Conservation (phyloP, 2,797 vertebrate genomes). For the Choloepus didactylus region DNA sequence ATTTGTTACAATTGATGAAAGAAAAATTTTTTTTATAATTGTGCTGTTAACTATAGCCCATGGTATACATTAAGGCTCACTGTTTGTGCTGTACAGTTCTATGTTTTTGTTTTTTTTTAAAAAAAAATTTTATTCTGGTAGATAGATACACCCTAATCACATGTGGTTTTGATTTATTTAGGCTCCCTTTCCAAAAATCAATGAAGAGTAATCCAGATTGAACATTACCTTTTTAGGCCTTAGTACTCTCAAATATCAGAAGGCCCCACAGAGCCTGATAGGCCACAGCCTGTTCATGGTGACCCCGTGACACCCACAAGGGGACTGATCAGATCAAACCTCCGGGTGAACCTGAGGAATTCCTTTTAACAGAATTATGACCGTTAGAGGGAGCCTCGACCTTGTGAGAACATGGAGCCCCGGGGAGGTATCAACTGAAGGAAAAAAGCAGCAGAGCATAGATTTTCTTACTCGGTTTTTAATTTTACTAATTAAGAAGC, state of each 20-base stretch:
- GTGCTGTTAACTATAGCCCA: too few species aligned
- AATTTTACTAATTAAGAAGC: not conserved
- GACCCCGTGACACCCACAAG: too few species aligned
- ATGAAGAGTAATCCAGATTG: not conserved
- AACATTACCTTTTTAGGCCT: not conserved
- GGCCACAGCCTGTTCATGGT: not conserved
- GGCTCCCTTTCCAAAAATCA: not conserved
- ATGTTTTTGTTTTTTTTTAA: too few species aligned
- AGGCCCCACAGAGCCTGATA: not conserved
- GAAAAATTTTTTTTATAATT: too few species aligned
- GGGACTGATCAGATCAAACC: not conserved
- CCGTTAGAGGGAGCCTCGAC: conserved; percentile 66
- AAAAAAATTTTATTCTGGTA: too few species aligned
- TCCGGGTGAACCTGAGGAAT: not conserved
- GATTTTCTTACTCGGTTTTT: conserved; percentile 4
- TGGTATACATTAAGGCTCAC: too few species aligned
- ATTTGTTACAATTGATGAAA: too few species aligned
- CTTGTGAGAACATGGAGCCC: not conserved
- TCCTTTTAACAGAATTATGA: not conserved
- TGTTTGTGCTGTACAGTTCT: too few species aligned
- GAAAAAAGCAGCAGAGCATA: not conserved
- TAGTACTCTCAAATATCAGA: not conserved
- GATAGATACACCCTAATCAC: too few species aligned
- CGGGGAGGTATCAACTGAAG: fast-evolving
- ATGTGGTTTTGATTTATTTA: not conserved